These are phyloP conservation scores for Drosophila demipolita DNA, from an alignment of 2,888 invertebrate species.

Conservation along the genomic window DNA sequence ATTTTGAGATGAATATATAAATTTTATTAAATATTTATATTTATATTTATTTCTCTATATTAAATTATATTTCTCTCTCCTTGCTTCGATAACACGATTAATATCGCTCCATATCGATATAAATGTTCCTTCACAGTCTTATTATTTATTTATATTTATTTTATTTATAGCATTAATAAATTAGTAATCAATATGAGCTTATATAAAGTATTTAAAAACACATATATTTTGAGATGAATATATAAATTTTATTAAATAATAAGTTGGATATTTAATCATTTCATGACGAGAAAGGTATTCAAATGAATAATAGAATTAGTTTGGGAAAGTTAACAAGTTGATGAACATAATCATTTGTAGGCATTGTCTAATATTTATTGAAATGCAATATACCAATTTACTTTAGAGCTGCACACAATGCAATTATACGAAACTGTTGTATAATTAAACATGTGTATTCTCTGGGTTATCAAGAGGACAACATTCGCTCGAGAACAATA, in stretches of 20 bases:
- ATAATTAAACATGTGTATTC: slow-evolving; percentile 12
- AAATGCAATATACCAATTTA: neutral
- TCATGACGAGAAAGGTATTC: neutral
- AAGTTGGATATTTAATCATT: neutral
- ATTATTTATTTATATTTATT: too few relatives aligned
- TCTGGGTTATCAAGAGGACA: neutral
- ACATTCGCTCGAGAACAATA: slow-evolving; percentile 21
- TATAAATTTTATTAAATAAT: neutral
- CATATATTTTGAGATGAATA: too few relatives aligned
- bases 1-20: too few relatives aligned
- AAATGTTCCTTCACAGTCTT: neutral
- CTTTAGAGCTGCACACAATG: neutral
- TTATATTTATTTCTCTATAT: too few relatives aligned
- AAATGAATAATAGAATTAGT: neutral
- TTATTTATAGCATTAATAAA: too few relatives aligned
- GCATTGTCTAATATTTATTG: neutral
- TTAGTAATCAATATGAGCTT: too few relatives aligned
- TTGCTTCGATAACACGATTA: too few relatives aligned
- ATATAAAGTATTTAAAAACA: too few relatives aligned
- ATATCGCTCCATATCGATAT: too few relatives aligned
- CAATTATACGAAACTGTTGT: slow-evolving; percentile 11
- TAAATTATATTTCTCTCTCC: too few relatives aligned
- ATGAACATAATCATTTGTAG: neutral
- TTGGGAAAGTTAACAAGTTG: neutral
- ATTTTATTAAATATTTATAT: too few relatives aligned